These are phyloP conservation scores for Drosophila seguyi DNA, from an alignment of 1,140 invertebrate species.

Conservation along the genomic window DNA sequence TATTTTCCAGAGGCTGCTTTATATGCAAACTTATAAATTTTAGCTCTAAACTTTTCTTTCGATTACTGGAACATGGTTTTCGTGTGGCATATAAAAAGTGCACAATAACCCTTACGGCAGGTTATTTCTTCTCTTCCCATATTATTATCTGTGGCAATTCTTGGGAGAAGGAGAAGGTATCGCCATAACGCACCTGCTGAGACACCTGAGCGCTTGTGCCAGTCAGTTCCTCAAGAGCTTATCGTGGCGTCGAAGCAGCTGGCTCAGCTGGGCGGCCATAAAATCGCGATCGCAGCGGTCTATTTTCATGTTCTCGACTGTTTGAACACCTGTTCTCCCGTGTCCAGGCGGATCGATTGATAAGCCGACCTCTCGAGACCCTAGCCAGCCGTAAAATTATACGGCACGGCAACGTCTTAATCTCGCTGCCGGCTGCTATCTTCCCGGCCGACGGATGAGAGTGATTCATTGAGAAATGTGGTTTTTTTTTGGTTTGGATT, in stretches of 20 bases:
- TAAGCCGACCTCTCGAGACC: constrained; percentile 19
- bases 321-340: constrained; percentile 9
- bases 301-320: constrained; percentile 1
- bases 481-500: background rate
- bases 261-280: constrained; percentile 10
- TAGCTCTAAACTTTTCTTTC: no score
- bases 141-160: background rate
- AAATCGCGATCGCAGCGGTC: constrained; percentile 5
- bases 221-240: background rate
- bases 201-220: constrained; percentile 5
- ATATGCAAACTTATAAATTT: no score
- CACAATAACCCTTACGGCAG: background rate
- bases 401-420: constrained; percentile 15
- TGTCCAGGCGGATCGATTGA: constrained; percentile 7
- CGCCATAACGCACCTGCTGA: background rate
- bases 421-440: constrained; percentile 1
- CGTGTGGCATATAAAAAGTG: no score
- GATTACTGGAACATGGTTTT: no score
- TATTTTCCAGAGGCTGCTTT: background rate
- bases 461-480: constrained; percentile 15
- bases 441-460: background rate
- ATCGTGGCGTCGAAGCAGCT: background rate
- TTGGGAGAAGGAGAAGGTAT: background rate
- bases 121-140: background rate
- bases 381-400: constrained; percentile 4